phyloP scores from a whole-genome alignment of 1,140 invertebrate species.

The Drosophila orosa region DNA sequence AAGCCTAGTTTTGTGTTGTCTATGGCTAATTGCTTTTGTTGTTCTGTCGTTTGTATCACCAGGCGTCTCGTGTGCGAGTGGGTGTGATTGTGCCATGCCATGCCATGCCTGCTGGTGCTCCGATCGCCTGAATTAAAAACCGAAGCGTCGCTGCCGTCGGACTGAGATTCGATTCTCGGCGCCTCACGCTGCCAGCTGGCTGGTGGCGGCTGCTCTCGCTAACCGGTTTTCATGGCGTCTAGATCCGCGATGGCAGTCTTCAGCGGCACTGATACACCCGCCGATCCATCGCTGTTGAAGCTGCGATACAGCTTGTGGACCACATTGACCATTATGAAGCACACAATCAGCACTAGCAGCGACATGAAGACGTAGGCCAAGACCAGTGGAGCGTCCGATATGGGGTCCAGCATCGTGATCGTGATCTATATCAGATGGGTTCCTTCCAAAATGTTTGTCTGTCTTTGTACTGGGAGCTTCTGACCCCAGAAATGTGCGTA shows the following conservation, averaged over 20 bases:
- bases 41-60: conserved; percentile 25
- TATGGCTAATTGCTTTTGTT: conserved; percentile 33
- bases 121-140: conserved; percentile 31
- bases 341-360: conserved; percentile 74
- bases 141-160: conserved; percentile 13
- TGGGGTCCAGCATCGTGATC: conserved; percentile 71
- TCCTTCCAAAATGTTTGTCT: conserved; percentile 11
- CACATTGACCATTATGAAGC: conserved; percentile 80
- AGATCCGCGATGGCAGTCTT: conserved; percentile 65
- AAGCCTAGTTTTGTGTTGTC: conserved; percentile 33
- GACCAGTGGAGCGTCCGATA: conserved; percentile 75
- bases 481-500: conserved; percentile 11
- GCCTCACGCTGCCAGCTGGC: conserved; percentile 25
- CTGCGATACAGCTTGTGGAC: conserved; percentile 74
- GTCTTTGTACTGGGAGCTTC: conserved; percentile 13
- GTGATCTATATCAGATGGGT: conserved; percentile 17
- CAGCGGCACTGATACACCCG: conserved; percentile 14
- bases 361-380: conserved; percentile 79
- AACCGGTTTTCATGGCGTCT: conserved; percentile 71
- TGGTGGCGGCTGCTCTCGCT: conserved; percentile 14
- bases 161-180: conserved; percentile 37
- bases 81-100: conserved; percentile 15
- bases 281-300: conserved; percentile 23
- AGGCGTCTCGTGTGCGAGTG: conserved; percentile 26
- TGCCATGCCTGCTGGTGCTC: conserved; percentile 18